Base-by-base conservation (phyloP, 2,113 vertebrate species). In the Pedetes capensis region DNA sequence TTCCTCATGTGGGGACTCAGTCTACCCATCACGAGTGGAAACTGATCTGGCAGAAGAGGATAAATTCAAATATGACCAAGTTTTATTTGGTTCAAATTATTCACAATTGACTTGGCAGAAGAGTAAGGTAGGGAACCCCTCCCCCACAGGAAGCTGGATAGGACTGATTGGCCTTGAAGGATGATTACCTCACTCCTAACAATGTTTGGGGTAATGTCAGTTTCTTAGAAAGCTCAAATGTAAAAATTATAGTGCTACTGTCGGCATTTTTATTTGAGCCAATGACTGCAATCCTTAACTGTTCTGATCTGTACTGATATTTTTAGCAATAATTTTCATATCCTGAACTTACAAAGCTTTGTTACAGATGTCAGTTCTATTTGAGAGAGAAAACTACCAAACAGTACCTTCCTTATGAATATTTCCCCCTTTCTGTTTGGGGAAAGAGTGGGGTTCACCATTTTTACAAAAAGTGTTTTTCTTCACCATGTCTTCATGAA, bases 181-280 rank as follows among this genome's bases (percentile, higher is more conserved):
- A 34, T 93, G 96, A 87, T 80, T 59, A 55, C 83, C 66, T 89
- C 53, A 8, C 75, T 89, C 44, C 83, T 93, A 84, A 91, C 92
- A 89, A 32, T 96, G 95, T 92, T 97, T 96, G 68, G 74, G 82
- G 89, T 94, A 87, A 86, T 87, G 91, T 94, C 93, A 89, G 79
- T 64, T 96, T 95, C 91, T 94, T 93, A 66, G 96, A 94, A 94
- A 96, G 79, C 89, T 88, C 72, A 86, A 34, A 59, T 81, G 47
- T 88, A 51, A 96, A n/a, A 93, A 80, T 80, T 61, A 51, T 2
- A n/a, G 75, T 44, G 83, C 82, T 63, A 13, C 53, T 71, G 39
- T 80, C 66, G 29, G 78, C 69, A 7, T 72, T 85, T 94, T 93
- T 61, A 81, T 66, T 44, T 81, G 82, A 89, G 39, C 39, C 51